Percentiles rank a stretch among this genome's conserved stretches.
These are phyloP conservation scores for Vicugna pacos DNA, from an alignment of 2,113 vertebrate species.

Conservation along the genomic window DNA sequence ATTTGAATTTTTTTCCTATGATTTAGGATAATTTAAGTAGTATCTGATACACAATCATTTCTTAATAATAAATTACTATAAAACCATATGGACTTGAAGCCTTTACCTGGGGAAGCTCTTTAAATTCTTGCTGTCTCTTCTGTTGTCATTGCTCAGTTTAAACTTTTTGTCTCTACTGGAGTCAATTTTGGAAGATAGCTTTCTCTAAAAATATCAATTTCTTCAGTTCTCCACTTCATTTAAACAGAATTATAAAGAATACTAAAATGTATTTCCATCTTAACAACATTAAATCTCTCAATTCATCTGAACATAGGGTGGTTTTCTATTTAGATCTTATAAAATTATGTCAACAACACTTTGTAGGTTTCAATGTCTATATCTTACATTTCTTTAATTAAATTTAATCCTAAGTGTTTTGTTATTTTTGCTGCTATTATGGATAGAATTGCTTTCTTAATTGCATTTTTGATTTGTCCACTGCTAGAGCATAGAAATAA, in stretches of 20 bases:
- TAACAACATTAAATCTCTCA: background rate
- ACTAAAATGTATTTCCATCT: background rate
- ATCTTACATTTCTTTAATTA: no score
- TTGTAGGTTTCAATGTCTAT: no score
- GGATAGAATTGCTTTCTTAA: no score
- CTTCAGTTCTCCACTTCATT: background rate
- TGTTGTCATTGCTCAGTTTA: background rate
- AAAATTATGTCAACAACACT: no score
- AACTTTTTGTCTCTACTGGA: background rate
- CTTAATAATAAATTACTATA: background rate
- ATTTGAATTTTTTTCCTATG: background rate
- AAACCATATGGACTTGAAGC: background rate
- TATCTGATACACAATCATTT: background rate
- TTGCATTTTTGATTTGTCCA: no score
- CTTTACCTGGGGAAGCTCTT: background rate
- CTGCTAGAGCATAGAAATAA: no score
- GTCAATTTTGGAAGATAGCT: background rate
- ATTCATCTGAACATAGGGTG: background rate
- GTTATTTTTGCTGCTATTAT: no score
- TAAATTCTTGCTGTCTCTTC: background rate
- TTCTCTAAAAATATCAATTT: background rate
- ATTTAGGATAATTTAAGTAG: background rate
- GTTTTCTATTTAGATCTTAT: background rate
- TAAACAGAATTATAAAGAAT: background rate
- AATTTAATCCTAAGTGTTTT: no score